Evolutionary conservation across 2,888 invertebrate genomes (phyloP).

Genomic region (Drosophila atripex): DNA sequence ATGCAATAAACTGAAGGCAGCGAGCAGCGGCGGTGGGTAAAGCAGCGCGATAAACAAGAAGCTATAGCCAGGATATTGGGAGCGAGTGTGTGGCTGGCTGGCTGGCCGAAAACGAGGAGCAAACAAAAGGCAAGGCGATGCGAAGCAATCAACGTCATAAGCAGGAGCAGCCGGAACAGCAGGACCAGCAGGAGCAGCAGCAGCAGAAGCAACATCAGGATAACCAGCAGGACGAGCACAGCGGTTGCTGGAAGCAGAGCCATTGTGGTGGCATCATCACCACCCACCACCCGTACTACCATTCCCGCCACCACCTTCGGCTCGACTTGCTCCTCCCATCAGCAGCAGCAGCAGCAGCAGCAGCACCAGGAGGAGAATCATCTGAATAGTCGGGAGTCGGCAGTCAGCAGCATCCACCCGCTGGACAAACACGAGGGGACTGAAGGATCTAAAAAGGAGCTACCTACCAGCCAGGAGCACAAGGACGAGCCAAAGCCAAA

Average conservation of each 20-base stretch:
- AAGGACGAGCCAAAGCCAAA: conserved; percentile 10
- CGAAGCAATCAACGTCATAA: conserved; percentile 75
- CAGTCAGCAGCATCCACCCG: no score
- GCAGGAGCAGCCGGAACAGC: conserved; percentile 52
- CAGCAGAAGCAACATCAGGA: conserved; percentile 10
- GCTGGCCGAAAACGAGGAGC: conserved; percentile 15
- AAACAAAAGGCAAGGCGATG: conserved; percentile 66
- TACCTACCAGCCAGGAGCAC: conserved; percentile 11
- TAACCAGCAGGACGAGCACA: conserved; percentile 24
- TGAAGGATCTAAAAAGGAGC: conserved; percentile 7
- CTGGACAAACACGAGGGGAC: conserved; percentile 14
- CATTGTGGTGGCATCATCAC: conserved; percentile 42
- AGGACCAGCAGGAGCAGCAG: conserved; percentile 19
- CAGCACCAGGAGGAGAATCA: no score
- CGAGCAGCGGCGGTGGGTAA: not conserved
- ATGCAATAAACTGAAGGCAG: conserved; percentile 28
- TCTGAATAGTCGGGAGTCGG: no score
- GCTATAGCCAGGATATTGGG: conserved; percentile 10
- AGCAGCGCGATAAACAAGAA: conserved; percentile 33
- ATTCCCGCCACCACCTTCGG: not conserved
- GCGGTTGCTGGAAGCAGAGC: conserved; percentile 34
- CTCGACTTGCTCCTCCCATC: not conserved
- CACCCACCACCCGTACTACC: conserved; percentile 5
- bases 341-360: not conserved
- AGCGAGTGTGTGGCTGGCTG: not conserved